Evolutionary conservation across 2,888 invertebrate genomes (phyloP).

Genomic region (Bedellia somnulentella): DNA sequence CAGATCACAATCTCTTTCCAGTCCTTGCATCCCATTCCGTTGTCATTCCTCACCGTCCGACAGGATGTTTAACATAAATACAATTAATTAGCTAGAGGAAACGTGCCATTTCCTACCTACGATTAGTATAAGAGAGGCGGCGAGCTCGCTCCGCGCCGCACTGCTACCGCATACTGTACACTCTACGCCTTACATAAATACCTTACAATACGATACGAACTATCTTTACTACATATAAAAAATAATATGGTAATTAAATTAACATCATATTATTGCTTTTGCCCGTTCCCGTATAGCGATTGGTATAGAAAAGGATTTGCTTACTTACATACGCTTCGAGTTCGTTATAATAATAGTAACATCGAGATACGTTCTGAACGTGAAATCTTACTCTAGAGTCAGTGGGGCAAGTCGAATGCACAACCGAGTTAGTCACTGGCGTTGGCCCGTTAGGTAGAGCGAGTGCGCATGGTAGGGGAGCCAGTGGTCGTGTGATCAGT

Average conservation of each 20-base stretch:
- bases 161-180: conserved; percentile 37
- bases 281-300: conserved; percentile 63
- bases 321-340: conserved; percentile 47
- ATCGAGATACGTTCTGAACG: conserved; percentile 37
- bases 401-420: conserved; percentile 51
- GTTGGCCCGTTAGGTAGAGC: conserved; percentile 17
- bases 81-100: conserved; percentile 59
- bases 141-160: too few species aligned
- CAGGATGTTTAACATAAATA: conserved; percentile 57
- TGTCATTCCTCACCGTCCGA: conserved; percentile 50
- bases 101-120: conserved; percentile 58
- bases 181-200: conserved; percentile 24
- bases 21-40: conserved; percentile 46
- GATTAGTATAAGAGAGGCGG: conserved; percentile 58
- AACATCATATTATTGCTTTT: conserved; percentile 63
- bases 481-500: conserved; percentile 51
- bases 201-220: conserved; percentile 34
- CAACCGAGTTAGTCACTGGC: conserved; percentile 56
- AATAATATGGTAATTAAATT: conserved; percentile 63
- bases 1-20: conserved; percentile 61
- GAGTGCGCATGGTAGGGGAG: conserved; percentile 42
- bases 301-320: conserved; percentile 58
- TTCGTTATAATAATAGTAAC: conserved; percentile 21
- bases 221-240: conserved; percentile 57
- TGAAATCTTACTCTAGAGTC: conserved; percentile 33